phyloP scores from a whole-genome alignment of 2,113 vertebrate genomes.

The human region DNA sequence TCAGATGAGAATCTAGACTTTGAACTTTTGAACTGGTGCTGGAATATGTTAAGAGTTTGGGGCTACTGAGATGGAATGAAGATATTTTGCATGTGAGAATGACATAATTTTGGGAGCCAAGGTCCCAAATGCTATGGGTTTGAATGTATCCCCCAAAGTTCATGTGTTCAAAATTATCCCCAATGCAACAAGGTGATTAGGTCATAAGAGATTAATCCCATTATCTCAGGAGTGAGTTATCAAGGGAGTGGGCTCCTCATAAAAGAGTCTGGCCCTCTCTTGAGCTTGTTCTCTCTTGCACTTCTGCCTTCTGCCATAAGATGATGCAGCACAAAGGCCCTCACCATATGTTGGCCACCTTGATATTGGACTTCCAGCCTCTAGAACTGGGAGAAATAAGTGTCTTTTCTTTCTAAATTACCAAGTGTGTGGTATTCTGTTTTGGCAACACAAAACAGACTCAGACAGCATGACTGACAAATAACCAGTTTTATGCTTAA shows the following conservation, averaged over 20 bases:
- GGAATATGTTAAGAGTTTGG: not conserved
- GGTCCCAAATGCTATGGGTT: not conserved
- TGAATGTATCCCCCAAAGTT: not conserved
- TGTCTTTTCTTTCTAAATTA: not conserved
- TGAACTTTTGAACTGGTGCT: not conserved
- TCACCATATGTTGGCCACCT: not conserved
- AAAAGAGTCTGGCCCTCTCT: not conserved
- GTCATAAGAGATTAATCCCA: not conserved
- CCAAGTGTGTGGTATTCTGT: not conserved
- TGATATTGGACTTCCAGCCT: not conserved
- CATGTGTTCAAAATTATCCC: not conserved
- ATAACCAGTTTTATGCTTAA: not conserved
- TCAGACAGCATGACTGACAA: not conserved
- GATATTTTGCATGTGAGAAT: not conserved
- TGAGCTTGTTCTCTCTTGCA: not conserved
- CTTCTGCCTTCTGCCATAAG: not conserved
- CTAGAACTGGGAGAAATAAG: not conserved
- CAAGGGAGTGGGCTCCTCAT: not conserved
- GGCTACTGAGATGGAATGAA: not conserved
- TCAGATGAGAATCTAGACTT: not conserved
- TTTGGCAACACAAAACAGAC: not conserved
- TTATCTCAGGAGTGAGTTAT: not conserved
- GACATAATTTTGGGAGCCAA: not conserved
- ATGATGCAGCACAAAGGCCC: not conserved
- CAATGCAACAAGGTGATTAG: not conserved